Evolutionary conservation across 2,888 invertebrate species (phyloP), one percentile per base, ranked within the genome.

Genomic region (Ellobium chinense): DNA sequence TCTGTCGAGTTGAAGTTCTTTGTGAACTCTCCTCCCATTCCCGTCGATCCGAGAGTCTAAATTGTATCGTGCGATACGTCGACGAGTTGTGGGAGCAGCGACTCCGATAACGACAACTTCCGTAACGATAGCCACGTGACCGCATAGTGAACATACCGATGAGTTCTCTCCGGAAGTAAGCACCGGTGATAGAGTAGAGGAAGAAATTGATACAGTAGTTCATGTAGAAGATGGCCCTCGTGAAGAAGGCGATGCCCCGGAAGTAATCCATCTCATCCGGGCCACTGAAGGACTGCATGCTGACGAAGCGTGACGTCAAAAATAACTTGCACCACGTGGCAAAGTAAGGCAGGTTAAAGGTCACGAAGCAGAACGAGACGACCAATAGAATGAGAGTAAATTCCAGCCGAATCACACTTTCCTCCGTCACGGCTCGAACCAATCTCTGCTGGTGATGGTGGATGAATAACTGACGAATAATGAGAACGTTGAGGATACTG

Each of bases 331-430:
- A 89, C 91, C 91, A 91, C 7, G 89, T 85, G 27, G 85, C 82
- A 80, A 91, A 91, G 81, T 87, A 92, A 1, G 92, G 92, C n/a
- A 91, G 77, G 81, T 91, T 91, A 62, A 91, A 88, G n/a, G 87
- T 84, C 56, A 92, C 85, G 80, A 91, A 91, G 78, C 88, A 89
- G 70, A 90, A 88, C 2, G 91, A 91, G n/a, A 91, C 87, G 14
- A 88, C 88, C 21, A 92, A 80, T 1, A 91, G 85, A 62, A 91
- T 92, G 54, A 89, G 76, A 7, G 91, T 91, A 76, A 91, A 91
- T 79, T 91, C 91, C 34, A 91, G 72, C 29, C 88, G 79, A 60
- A 92, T 90, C 37, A 87, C 84, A 66, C 86, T 88, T 80, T 91
- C 90, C 69, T 88, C 87, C 0, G 89, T 89, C 27, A 88, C 82